A percentile compares a stretch with the other conserved stretches of the same genome.
phyloP scores from a whole-genome alignment of 2,888 invertebrate genomes.

The Drosophila mayaguana region DNA sequence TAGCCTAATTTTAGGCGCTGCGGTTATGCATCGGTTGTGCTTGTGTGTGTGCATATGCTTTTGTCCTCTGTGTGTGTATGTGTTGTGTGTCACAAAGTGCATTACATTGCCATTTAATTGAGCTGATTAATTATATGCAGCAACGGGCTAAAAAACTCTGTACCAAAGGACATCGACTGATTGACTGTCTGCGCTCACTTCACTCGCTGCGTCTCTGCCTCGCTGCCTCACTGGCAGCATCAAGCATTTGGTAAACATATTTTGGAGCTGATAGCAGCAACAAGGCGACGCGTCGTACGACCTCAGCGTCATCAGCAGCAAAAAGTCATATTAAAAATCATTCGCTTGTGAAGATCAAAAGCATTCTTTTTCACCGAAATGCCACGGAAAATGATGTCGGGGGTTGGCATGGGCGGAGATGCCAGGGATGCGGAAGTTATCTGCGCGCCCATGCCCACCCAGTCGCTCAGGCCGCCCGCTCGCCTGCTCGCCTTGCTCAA shows the following conservation, averaged over 20 bases:
- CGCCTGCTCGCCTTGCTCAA: conserved; percentile 51
- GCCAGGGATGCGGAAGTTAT: conserved; percentile 57
- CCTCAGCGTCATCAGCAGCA: conserved; percentile 53
- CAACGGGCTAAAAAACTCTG: conserved; percentile 13
- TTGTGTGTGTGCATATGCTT: conserved; percentile 2
- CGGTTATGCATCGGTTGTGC: conserved; percentile 27
- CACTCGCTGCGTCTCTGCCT: conserved; percentile 35
- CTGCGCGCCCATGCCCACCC: conserved; percentile 39
- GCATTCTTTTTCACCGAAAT: conserved; percentile 82
- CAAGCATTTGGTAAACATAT: conserved; percentile 39
- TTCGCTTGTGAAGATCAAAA: conserved; percentile 85
- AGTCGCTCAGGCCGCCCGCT: not conserved
- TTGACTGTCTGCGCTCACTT: conserved; percentile 61
- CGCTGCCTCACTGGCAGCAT: conserved; percentile 13
- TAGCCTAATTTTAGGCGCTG: conserved; percentile 67
- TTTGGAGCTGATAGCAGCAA: conserved; percentile 21
- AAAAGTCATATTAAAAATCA: conserved; percentile 84
- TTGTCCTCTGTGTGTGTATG: too few species aligned
- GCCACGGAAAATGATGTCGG: conserved; percentile 73
- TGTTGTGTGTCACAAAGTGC: conserved; percentile 35
- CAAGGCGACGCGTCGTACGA: not conserved
- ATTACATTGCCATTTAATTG: conserved; percentile 57
- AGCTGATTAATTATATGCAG: conserved; percentile 61
- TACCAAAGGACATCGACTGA: conserved; percentile 44
- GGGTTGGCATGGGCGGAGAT: conserved; percentile 31